Conservation (phyloP, 2,888 invertebrate genomes). For the Sarcophaga variegata region DNA sequence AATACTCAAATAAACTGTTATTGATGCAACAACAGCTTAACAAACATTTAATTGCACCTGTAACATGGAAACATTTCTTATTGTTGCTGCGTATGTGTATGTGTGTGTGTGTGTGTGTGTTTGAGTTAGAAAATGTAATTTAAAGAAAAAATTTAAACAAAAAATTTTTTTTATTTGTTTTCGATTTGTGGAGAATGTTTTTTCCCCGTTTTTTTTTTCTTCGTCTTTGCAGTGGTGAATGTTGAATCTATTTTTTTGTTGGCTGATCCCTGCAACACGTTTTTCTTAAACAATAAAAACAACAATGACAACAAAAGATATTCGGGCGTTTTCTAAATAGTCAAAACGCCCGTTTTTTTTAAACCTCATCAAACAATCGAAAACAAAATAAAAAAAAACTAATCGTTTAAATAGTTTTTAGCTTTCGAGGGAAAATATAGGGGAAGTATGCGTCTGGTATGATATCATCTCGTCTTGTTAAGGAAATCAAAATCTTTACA, state of each 20-base stretch:
- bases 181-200: too few relatives aligned
- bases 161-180: too few relatives aligned
- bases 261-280: constrained; percentile 57
- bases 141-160: too few relatives aligned
- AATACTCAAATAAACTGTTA: neutral
- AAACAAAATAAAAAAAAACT: constrained; percentile 1
- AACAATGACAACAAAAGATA: constrained; percentile 19
- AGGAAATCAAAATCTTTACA: too few relatives aligned
- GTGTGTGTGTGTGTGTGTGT: constrained; percentile 28
- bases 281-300: constrained; percentile 58
- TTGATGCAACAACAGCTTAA: neutral
- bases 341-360: constrained; percentile 55
- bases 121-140: neutral
- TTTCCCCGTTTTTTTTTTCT: neutral
- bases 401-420: constrained; percentile 44
- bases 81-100: neutral
- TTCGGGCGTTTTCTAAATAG: constrained; percentile 66
- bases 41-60: constrained; percentile 35
- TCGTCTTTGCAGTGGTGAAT: neutral
- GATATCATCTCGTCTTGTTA: neutral
- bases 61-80: neutral
- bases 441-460: constrained; percentile 29
- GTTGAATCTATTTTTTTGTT: constrained; percentile 31
- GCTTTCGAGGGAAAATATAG: neutral
- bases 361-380: constrained; percentile 24